Evolutionary conservation across 2,888 invertebrate species (phyloP).

Genomic region (Ichneumoninae sp.): DNA sequence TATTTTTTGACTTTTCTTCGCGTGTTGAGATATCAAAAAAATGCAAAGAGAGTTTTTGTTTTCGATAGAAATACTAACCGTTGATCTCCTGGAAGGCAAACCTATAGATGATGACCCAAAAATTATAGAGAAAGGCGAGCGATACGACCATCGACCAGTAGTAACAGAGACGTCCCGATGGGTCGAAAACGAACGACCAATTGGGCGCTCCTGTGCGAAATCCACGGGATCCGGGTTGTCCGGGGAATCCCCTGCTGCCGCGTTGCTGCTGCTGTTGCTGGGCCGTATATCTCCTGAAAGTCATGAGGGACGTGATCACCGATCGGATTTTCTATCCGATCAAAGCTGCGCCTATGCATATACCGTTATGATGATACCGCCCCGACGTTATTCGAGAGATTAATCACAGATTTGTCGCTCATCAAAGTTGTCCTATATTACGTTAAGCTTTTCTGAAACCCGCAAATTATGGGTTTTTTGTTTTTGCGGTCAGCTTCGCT

Average conservation of each 20-base stretch:
- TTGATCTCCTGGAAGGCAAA: conserved; percentile 99
- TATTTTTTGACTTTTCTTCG: not conserved
- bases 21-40: not conserved
- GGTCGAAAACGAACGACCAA: conserved; percentile 99
- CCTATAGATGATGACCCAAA: conserved; percentile 99
- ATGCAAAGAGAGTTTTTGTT: not conserved
- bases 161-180: conserved; percentile 97
- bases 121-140: conserved; percentile 97
- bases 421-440: conserved; percentile 4
- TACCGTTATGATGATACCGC: not conserved
- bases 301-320: conserved; percentile 38
- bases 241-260: conserved; percentile 82
- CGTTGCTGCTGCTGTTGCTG: conserved; percentile 83
- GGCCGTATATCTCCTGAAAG: conserved; percentile 80
- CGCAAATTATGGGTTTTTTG: not conserved
- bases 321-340: not conserved
- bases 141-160: conserved; percentile 99
- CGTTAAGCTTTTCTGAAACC: not conserved
- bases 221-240: conserved; percentile 82
- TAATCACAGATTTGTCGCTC: conserved; percentile 20
- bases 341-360: not conserved
- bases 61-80: conserved; percentile 86
- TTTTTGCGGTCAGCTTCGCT: not conserved
- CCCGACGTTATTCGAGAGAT: conserved; percentile 19
- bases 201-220: conserved; percentile 89